A percentile compares a stretch with the other conserved stretches of the same genome.
These are phyloP conservation scores for Coenonympha arcania DNA, from an alignment of 2,888 invertebrate species.

Conservation along the genomic window DNA sequence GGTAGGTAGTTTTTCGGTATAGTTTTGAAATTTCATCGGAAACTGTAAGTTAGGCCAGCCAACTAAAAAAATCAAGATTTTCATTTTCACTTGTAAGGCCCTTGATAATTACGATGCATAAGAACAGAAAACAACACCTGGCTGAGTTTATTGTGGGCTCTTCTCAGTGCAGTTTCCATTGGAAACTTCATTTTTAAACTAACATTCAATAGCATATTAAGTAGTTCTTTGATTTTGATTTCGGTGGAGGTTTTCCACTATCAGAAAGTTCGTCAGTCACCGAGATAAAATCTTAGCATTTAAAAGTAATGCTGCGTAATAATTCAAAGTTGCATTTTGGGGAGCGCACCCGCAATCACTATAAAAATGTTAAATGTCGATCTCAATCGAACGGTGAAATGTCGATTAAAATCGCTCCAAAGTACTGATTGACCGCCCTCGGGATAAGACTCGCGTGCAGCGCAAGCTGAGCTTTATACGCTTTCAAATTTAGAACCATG, in stretches of 20 bases:
- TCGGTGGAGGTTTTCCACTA: not conserved
- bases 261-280: not conserved
- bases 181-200: too few relatives aligned
- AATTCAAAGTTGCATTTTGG: constrained; percentile 4
- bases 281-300: not conserved
- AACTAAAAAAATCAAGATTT: too few relatives aligned
- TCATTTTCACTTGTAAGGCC: too few relatives aligned
- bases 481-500: not conserved
- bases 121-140: too few relatives aligned
- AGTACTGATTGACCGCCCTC: constrained; percentile 43
- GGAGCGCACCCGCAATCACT: constrained; percentile 30
- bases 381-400: constrained; percentile 39
- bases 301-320: constrained; percentile 1
- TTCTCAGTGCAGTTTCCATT: too few relatives aligned
- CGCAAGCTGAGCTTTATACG: constrained; percentile 20
- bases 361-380: constrained; percentile 40
- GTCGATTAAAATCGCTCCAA: constrained; percentile 44
- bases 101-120: too few relatives aligned
- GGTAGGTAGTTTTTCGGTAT: too few relatives aligned
- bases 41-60: too few relatives aligned
- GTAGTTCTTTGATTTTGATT: not conserved
- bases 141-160: too few relatives aligned
- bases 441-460: constrained; percentile 23
- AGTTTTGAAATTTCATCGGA: too few relatives aligned
- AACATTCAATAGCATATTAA: too few relatives aligned